Evolutionary conservation across 2,113 vertebrate species (phyloP).

Genomic region (Alligator sinensis): DNA sequence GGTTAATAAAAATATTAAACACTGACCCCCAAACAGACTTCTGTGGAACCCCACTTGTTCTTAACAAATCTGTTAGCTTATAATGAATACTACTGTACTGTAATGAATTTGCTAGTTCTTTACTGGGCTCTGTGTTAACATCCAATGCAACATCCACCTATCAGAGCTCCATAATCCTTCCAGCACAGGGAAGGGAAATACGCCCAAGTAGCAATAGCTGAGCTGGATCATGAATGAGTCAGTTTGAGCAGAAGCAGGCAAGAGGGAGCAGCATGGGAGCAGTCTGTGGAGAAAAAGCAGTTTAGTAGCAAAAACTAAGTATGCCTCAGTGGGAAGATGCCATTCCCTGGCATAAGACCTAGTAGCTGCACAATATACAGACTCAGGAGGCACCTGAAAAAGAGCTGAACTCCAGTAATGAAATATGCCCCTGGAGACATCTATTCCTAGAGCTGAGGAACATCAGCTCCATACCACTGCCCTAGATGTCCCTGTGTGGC

Average conservation of each 20-base stretch:
- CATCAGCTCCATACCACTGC: no score
- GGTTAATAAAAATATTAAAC: no score
- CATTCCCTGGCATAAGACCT: neutral
- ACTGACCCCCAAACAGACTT: no score
- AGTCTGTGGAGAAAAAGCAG: neutral
- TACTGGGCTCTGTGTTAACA: neutral
- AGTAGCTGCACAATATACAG: neutral
- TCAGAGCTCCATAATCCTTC: neutral
- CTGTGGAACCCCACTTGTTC: no score
- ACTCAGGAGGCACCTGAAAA: no score
- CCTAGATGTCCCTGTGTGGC: no score
- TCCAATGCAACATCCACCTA: neutral
- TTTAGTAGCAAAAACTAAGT: no score
- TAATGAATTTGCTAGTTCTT: neutral
- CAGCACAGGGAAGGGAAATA: neutral
- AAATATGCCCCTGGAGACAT: no score
- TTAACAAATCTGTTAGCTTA: neutral
- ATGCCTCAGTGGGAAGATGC: neutral
- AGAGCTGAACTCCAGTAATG: no score
- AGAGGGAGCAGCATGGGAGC: neutral
- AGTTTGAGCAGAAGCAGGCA: neutral
- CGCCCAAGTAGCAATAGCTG: neutral
- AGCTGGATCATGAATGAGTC: neutral
- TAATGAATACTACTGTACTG: neutral
- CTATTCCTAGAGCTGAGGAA: no score